phyloP scores from a whole-genome alignment of 2,797 vertebrate species.

The Chaenodraco wilsoni region DNA sequence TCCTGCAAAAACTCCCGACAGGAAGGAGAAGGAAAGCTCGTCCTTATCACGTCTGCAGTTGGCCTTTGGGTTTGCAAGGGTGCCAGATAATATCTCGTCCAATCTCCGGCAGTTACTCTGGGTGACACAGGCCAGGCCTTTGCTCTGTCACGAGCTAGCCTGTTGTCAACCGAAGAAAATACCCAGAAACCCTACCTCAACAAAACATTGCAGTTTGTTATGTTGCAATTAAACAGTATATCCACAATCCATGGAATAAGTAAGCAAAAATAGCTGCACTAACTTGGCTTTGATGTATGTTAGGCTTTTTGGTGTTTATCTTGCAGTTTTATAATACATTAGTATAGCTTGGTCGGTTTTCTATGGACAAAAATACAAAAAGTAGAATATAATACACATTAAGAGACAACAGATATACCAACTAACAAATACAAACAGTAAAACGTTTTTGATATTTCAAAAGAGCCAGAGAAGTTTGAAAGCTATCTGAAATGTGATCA shows the following conservation, averaged over 20 bases:
- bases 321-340: neutral
- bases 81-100: constrained; percentile 73
- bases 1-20: constrained; percentile 55
- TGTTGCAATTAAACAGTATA: constrained; percentile 34
- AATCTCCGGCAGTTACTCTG: constrained; percentile 68
- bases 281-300: constrained; percentile 13
- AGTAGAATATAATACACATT: constrained; percentile 12
- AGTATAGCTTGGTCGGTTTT: constrained; percentile 3
- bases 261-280: too few species aligned
- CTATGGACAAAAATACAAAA: constrained; percentile 16
- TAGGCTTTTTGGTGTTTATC: constrained; percentile 2
- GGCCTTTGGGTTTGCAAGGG: constrained; percentile 65
- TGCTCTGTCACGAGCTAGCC: constrained; percentile 70
- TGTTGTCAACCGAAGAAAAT: constrained; percentile 70
- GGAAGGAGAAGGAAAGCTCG: constrained; percentile 57
- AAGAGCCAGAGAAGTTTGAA: constrained; percentile 22
- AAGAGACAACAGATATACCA: too few species aligned
- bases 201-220: constrained; percentile 64
- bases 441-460: constrained; percentile 8
- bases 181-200: constrained; percentile 62
- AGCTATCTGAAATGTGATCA: constrained; percentile 59
- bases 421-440: too few species aligned
- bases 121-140: constrained; percentile 78
- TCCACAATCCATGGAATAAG: constrained; percentile 23
- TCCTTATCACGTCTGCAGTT: constrained; percentile 70